phyloP scores from a whole-genome alignment of 2,888 invertebrate genomes.

The Agriopis leucophaearia region DNA sequence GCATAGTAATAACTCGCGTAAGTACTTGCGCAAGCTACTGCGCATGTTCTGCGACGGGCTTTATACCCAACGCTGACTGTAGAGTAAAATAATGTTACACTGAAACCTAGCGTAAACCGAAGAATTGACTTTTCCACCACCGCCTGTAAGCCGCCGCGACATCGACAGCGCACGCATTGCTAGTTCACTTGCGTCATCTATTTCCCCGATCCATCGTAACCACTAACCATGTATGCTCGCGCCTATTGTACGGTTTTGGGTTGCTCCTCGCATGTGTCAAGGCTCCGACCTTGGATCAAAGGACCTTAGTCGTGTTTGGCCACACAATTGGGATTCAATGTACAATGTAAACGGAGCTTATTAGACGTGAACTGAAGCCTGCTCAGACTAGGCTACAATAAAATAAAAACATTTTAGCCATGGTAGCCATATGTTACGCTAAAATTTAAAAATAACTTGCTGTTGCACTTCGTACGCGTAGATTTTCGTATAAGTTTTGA shows the following conservation, averaged over 20 bases:
- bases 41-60: no score
- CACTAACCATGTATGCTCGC: constrained; percentile 17
- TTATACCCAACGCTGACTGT: no score
- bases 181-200: constrained; percentile 8
- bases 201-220: neutral
- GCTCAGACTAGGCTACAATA: neutral
- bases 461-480: no score
- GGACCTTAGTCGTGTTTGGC: constrained; percentile 64
- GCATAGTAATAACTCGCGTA: no score
- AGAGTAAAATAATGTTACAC: neutral
- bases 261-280: constrained; percentile 62
- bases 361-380: neutral
- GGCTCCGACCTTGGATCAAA: constrained; percentile 60
- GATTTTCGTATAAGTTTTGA: no score
- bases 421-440: neutral
- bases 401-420: no score
- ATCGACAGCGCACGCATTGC: neutral
- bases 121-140: no score
- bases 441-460: no score
- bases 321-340: constrained; percentile 63
- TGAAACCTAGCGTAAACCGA: no score
- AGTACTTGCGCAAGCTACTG: no score
- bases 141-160: no score
- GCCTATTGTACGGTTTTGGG: constrained; percentile 61
- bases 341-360: constrained; percentile 44